Base-by-base conservation (phyloP, 2,797 vertebrate genomes). In the Parotocinclus haroldoi region DNA sequence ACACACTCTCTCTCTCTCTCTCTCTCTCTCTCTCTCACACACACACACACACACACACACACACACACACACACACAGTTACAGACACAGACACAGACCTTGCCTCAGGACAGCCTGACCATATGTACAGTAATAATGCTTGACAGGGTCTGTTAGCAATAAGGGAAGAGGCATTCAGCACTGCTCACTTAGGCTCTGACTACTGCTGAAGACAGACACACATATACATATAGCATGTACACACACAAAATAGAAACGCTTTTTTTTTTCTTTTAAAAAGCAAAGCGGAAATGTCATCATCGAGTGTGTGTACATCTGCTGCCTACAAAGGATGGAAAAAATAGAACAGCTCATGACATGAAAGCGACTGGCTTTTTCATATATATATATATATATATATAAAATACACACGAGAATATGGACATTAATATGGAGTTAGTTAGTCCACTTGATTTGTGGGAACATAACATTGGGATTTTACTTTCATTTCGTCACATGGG, bases 81-180 rank as follows among this genome's bases (percentile, higher is more conserved):
- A 48, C 45, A 55, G 50, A 54, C 50, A 69, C 7, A 66, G 42
- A 42, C 52, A 51, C 64, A 59, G 44, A 42, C 53, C 40, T 63
- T 76, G 74, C 80, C 76, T 72, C 77, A 80, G 86, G 88, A 83
- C 83, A 83, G 74, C 48, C 74, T 81, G 82, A 85, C 83, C 84
- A 86, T 88, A 88, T 86, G 87, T 75, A 79, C 63, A 52, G 69
- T 81, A 78, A 80, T 82, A 82, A 72, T 57, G 73, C 78, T 74
- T 76, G 74, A 81, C 79, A 77, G 76, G 79, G 78, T 17, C 78
- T 57, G 75, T 84, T 82, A 83, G 82, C 57, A 63, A 64, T 69
- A 68, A 67, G 73, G 78, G 76, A 84, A 83, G 81, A 84, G 81
- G 79, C 79, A 79, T 71, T 82, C 79, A 69, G 63, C 79, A 78